Base-by-base conservation (phyloP, 2,888 invertebrate genomes). In the Leptothorax acervorum region DNA sequence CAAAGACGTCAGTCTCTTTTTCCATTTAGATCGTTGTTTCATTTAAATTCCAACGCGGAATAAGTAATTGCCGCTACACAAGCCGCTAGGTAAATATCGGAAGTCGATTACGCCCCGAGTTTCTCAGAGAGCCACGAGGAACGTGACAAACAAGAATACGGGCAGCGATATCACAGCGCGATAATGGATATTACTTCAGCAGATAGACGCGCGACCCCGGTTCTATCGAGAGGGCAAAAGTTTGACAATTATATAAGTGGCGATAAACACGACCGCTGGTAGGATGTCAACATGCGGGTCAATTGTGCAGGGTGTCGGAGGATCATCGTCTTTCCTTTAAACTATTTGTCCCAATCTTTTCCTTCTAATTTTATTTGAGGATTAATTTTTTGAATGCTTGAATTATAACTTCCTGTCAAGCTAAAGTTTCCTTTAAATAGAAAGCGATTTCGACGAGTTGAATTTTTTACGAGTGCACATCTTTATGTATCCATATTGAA, bases 221-320 rank as follows among this genome's bases (percentile, higher is more conserved):
- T 53, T 53, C 15, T 51, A 39, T 75, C 39, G 15, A 65, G 28
- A 39, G 12, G 15, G 23, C 75, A 65, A 39, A 75, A 48, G 51
- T 65, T 76, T 76, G 51, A 53, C 18, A 65, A 76, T 53, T 76
- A 65, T 39, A 15, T 65, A 76, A 76, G 3, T 23, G 31, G 39
- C 6, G 48, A 63, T 63, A 76, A 71, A 65, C 4, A 4, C 4
- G 4, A 8, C 8, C 3, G 57, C 28, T 42, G n/a, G 3, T 9
- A 4, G 3, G 8, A 5, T 60, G 6, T 62, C 15, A 62, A 11
- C 6, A 48, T 23, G 1, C 23, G 39, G 15, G 18, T 63, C 48
- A 63, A 5, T 39, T 23, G 39, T 23, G 3, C 35, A 42, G 9
- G 1, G 1, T 53, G 6, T 53, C n/a, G 5, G 9, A 55, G 9